A percentile compares a stretch with the other conserved stretches of the same genome.
These are phyloP conservation scores for Xiphophorus birchmanni DNA, from an alignment of 2,797 vertebrate genomes.

Conservation along the genomic window DNA sequence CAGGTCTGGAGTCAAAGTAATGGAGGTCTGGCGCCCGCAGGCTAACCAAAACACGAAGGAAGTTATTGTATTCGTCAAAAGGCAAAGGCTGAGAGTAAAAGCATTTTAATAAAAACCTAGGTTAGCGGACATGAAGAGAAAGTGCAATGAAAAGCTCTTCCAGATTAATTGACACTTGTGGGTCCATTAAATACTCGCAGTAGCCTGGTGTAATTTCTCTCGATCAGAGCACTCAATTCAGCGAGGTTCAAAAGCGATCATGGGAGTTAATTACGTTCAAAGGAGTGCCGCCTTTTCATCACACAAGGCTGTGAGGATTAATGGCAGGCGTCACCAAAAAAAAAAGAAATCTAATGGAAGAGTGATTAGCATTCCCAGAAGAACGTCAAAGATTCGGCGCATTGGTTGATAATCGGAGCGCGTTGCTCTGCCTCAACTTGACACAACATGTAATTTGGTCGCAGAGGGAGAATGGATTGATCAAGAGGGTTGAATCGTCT, in stretches of 20 bases:
- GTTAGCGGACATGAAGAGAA: slow-evolving; percentile 67
- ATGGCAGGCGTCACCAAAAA: slow-evolving; percentile 68
- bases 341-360: slow-evolving; percentile 71
- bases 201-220: slow-evolving; percentile 64
- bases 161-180: slow-evolving; percentile 72
- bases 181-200: slow-evolving; percentile 72
- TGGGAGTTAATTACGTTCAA: slow-evolving; percentile 77
- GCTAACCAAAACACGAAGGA: slow-evolving; percentile 40
- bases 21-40: slow-evolving; percentile 40
- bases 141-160: slow-evolving; percentile 68
- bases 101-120: slow-evolving; percentile 69
- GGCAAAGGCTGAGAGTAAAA: slow-evolving; percentile 44
- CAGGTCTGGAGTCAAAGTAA: slow-evolving; percentile 21
- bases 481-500: slow-evolving; percentile 41
- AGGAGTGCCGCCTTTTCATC: slow-evolving; percentile 68
- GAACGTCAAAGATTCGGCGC: slow-evolving; percentile 53
- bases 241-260: slow-evolving; percentile 69
- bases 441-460: slow-evolving; percentile 67
- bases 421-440: slow-evolving; percentile 54
- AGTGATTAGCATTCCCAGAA: slow-evolving; percentile 73
- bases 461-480: slow-evolving; percentile 57
- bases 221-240: slow-evolving; percentile 66
- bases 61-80: slow-evolving; percentile 45
- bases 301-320: slow-evolving; percentile 67
- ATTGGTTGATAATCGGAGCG: slow-evolving; percentile 67